Evolutionary conservation across 2,888 invertebrate species (phyloP), one percentile per base, ranked within the genome.

Genomic region (Aphelenchoides bicaudatus): DNA sequence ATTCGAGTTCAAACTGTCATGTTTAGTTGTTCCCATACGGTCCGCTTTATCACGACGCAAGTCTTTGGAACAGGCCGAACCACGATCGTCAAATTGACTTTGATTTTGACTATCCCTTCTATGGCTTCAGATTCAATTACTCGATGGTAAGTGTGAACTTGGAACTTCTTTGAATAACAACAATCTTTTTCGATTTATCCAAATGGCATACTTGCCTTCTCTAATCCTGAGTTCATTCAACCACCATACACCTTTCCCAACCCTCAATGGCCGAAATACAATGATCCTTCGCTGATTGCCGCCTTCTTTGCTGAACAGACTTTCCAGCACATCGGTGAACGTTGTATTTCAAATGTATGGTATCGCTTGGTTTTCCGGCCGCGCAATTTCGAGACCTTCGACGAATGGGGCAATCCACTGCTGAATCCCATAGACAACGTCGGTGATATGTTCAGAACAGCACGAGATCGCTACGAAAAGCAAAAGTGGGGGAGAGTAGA

Each of bases 21-120:
- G n/a, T n/a, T n/a, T n/a, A n/a, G n/a, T 37, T 69, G 21, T 69
- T 72, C 47, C 70, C 70, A 1, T 69, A 61, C 53, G 70, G 70
- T 1, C 61, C 62, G 21, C 29, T 49, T 10, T 58, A 46, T 28
- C 50, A 38, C 37, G 70, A 69, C 43, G 65, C 60, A 6, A 70
- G 65, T 28, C 19, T 69, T 13, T 27, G 53, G 19, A 39, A 34
- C 8, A 61, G 56, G 31, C 62, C 63, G n/a, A 56, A 62, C 46
- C 65, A 71, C 30, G 70, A 73, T 47, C 39, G 54, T 27, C 70
- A 69, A 53, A 69, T 69, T 47, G 70, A 69, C 55, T 65, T 92
- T 72, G 90, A 90, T 81, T 92, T 91, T 73, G 90, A 91, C 72
- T 81, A 91, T 58, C 91, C 92, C 0, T 92, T 91, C 82, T 92